These are phyloP conservation scores for Asarcornis scutulata DNA, from an alignment of 2,113 vertebrate species.

Conservation along the genomic window DNA sequence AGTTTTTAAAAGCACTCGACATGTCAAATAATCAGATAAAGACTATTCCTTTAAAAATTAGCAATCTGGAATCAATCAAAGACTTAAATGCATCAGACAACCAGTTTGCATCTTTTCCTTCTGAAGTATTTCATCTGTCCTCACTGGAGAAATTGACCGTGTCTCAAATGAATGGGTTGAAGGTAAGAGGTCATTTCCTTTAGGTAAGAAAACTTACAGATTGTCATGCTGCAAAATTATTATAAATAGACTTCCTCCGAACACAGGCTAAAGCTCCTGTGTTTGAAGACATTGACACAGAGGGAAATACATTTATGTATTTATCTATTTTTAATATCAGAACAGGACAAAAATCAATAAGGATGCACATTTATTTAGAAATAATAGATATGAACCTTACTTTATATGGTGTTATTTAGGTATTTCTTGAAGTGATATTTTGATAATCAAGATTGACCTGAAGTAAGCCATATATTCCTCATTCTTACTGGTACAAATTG, in stretches of 20 bases:
- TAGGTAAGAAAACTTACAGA: not conserved
- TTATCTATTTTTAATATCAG: not conserved
- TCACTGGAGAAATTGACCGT: conserved; percentile 62
- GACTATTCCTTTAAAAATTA: conserved; percentile 57
- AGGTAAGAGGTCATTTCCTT: conserved; percentile 56
- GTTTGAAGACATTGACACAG: not conserved
- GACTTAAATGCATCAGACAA: conserved; percentile 74
- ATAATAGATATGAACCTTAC: not conserved
- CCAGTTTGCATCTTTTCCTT: conserved; percentile 72
- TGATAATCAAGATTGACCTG: not conserved
- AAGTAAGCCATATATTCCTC: not conserved
- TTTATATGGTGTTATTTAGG: not conserved
- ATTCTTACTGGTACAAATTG: not conserved
- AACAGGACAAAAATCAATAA: not conserved
- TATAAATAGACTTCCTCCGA: not conserved
- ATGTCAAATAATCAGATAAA: conserved; percentile 74
- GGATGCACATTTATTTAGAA: not conserved
- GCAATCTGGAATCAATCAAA: conserved; percentile 59
- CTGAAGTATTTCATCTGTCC: conserved; percentile 62
- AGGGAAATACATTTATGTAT: not conserved
- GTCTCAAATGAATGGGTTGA: conserved; percentile 62
- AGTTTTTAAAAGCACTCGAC: conserved; percentile 59
- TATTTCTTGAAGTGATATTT: not conserved
- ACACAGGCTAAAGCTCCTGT: not conserved
- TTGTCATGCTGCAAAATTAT: not conserved